Conservation (phyloP, 2,888 invertebrate genomes). For the Eilema sororculum region DNA sequence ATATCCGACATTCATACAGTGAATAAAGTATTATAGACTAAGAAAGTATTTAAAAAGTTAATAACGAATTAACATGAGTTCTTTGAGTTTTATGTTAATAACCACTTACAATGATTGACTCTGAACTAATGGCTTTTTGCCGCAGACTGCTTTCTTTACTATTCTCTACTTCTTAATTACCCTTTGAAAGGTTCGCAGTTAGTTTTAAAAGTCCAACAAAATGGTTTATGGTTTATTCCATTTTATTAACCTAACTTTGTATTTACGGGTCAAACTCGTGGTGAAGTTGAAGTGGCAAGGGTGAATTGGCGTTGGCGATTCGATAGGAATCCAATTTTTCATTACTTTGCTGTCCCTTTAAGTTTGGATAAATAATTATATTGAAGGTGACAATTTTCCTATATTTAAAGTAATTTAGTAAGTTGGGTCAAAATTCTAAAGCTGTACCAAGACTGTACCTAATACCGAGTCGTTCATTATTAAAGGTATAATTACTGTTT, state of each 20-base stretch:
- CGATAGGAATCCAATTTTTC: neutral
- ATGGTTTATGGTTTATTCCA: no score
- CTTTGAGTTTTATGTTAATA: conserved; percentile 17
- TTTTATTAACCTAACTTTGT: no score
- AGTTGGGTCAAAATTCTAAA: neutral
- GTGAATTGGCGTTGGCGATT: no score
- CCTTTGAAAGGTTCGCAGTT: no score
- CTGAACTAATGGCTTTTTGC: conserved; percentile 2
- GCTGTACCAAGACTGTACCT: no score
- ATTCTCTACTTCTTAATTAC: conserved; percentile 16
- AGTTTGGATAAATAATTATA: neutral
- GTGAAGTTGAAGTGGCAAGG: no score
- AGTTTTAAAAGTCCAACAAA: no score
- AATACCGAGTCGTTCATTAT: neutral
- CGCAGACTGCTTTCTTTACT: conserved; percentile 8
- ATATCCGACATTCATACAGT: neutral
- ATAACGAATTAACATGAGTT: neutral
- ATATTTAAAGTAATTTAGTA: neutral
- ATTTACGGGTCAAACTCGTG: no score
- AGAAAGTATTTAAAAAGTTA: neutral
- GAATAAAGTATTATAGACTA: neutral
- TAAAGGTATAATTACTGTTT: neutral
- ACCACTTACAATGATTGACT: conserved; percentile 26
- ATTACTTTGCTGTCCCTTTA: neutral
- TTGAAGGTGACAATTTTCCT: neutral